Evolutionary conservation across 2,888 invertebrate genomes (phyloP), one percentile per base, ranked within the genome.

Genomic region (Papilio protenor): DNA sequence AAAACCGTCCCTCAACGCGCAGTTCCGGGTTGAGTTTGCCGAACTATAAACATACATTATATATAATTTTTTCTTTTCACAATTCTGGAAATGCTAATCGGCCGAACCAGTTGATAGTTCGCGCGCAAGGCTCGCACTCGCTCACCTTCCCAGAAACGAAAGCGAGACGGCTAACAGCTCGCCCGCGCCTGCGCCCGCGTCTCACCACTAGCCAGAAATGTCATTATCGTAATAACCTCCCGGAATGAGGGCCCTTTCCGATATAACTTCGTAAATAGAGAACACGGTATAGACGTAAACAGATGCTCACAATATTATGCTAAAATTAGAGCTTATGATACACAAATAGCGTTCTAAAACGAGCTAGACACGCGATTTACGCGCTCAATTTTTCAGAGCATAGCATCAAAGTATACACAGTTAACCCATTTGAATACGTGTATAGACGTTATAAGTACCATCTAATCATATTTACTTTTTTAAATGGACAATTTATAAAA

Each of bases 211-310:
- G 92, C 91, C 88, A 90, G 93, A 93, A 94, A 91, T 87, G 89
- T 89, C 91, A 94, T 94, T 93, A 94, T 90, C 89, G 91, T 93
- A 93, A 94, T 91, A 92, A 92, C 89, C 91, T 92, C 91, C 90
- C 88, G 90, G 91, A 91, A 93, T 87, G 87, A 85, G 80, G 81
- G 87, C 87, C 88, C 88, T 90, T 90, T 89, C 90, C 90, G 90
- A 92, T 90, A 86, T 85, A 49, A 52, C 87, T 87, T 88, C 86
- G 85, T 87, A 86, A 88, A 88, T 87, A 88, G 82, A 86, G 40
- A 85, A 85, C 81, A 83, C 80, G 57, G 81, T 83, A 82, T 82
- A 73, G 73, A 75, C 78, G 59, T 71, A 72, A 72, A 72, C 75
- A 77, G 45, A 73, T 66, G 73, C 72, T 75, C 47, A 40, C 66